phyloP scores from a whole-genome alignment of 2,113 vertebrate genomes.

The Corydoras sp. region DNA sequence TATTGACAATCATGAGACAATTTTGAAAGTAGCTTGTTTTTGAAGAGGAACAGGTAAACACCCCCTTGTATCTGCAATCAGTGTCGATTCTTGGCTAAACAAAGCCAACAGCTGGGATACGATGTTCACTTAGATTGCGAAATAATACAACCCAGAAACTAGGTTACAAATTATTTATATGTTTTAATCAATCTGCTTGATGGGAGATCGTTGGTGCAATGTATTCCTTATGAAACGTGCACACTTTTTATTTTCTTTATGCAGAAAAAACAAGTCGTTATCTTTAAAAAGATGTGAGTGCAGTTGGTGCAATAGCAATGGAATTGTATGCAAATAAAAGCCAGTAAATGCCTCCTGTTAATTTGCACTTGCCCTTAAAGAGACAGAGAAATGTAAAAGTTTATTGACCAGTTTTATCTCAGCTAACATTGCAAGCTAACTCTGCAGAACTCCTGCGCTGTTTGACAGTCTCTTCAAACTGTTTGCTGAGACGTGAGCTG shows the following conservation, averaged over 20 bases:
- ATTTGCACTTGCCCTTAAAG: slow-evolving; percentile 26
- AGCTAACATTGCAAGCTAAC: slow-evolving; percentile 37
- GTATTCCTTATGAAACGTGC: background rate
- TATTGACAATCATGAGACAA: slow-evolving; percentile 64
- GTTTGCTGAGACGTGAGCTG: slow-evolving; percentile 60
- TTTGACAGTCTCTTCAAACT: slow-evolving; percentile 62
- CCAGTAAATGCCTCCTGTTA: slow-evolving; percentile 23
- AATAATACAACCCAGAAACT: background rate
- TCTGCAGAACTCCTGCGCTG: slow-evolving; percentile 45
- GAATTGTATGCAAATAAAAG: slow-evolving; percentile 27
- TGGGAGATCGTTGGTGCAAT: too few relatives aligned
- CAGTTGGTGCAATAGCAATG: slow-evolving; percentile 6
- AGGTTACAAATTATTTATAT: background rate
- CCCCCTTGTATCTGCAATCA: slow-evolving; percentile 33
- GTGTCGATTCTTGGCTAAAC: slow-evolving; percentile 36
- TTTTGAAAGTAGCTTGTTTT: slow-evolving; percentile 56
- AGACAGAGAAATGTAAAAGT: slow-evolving; percentile 41
- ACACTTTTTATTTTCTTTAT: background rate
- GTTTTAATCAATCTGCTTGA: background rate
- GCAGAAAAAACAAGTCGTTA: background rate
- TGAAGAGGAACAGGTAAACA: slow-evolving; percentile 57
- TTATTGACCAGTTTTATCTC: slow-evolving; percentile 42
- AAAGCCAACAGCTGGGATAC: slow-evolving; percentile 36
- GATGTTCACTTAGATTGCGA: slow-evolving; percentile 6
- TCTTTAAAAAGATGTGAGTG: slow-evolving; percentile 21